phyloP scores from a whole-genome alignment of 1,140 invertebrate species.

The Delia radicum region DNA sequence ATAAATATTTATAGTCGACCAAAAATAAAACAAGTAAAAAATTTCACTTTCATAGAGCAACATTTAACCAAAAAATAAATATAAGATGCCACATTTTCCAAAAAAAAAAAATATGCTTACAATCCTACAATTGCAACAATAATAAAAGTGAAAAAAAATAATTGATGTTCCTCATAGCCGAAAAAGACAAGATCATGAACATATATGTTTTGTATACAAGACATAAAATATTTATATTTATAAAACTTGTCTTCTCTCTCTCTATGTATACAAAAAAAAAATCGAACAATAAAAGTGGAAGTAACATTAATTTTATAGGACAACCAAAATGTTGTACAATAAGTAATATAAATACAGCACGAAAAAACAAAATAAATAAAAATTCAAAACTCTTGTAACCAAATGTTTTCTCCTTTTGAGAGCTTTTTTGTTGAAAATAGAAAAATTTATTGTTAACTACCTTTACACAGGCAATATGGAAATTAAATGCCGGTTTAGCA shows the following conservation, averaged over 20 bases:
- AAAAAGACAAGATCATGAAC: not conserved
- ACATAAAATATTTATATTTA: no score
- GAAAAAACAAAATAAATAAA: no score
- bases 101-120: no score
- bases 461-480: conserved; percentile 13
- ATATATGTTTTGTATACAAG: not conserved
- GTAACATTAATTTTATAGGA: conserved; percentile 2
- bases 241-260: not conserved
- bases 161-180: not conserved
- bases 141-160: not conserved
- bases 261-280: not conserved
- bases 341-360: no score
- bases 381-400: not conserved
- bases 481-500: conserved; percentile 3
- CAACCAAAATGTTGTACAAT: not conserved
- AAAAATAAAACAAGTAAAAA: no score
- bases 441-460: not conserved
- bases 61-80: no score
- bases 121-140: no score
- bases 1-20: no score
- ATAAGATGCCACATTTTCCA: no score
- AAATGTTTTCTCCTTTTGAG: not conserved
- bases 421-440: not conserved
- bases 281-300: not conserved
- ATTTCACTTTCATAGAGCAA: no score